A percentile compares a stretch with the other conserved stretches of the same genome.
Conservation (phyloP, 1,140 invertebrate species). For the Cydia strobilella region DNA sequence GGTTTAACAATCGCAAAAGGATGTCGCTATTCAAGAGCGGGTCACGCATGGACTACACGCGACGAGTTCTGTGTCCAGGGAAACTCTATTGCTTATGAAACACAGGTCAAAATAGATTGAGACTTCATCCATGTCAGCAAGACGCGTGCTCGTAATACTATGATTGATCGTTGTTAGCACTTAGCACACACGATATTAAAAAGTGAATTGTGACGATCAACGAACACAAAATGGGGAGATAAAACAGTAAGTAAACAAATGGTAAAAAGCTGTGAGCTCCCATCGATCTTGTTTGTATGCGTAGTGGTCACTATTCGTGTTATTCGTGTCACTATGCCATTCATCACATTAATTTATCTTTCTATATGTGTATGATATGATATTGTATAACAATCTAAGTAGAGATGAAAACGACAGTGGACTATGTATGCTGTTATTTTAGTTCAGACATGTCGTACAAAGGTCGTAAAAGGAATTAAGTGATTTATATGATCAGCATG, state of each 20-base stretch:
- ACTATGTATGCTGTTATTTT: no score
- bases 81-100: not conserved
- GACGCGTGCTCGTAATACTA: slow-evolving; percentile 48
- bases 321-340: slow-evolving; percentile 6
- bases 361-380: not conserved
- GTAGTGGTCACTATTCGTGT: slow-evolving; percentile 11
- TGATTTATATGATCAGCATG: no score
- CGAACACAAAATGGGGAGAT: slow-evolving; percentile 29
- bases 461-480: no score
- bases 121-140: not conserved
- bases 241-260: slow-evolving; percentile 29
- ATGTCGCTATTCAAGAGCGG: slow-evolving; percentile 47
- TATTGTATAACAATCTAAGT: no score
- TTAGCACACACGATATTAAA: slow-evolving; percentile 52
- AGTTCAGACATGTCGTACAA: no score
- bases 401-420: no score
- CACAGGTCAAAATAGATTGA: slow-evolving; percentile 2
- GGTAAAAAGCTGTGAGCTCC: slow-evolving; percentile 8
- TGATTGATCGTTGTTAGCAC: slow-evolving; percentile 66
- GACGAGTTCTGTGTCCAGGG: slow-evolving; percentile 38
- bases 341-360: slow-evolving; percentile 14
- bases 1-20: slow-evolving; percentile 46
- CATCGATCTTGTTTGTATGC: slow-evolving; percentile 19
- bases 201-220: slow-evolving; percentile 33
- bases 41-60: slow-evolving; percentile 57